Evolutionary conservation across 2,113 vertebrate genomes (phyloP).

Genomic region (Grammatotria lemairii): DNA sequence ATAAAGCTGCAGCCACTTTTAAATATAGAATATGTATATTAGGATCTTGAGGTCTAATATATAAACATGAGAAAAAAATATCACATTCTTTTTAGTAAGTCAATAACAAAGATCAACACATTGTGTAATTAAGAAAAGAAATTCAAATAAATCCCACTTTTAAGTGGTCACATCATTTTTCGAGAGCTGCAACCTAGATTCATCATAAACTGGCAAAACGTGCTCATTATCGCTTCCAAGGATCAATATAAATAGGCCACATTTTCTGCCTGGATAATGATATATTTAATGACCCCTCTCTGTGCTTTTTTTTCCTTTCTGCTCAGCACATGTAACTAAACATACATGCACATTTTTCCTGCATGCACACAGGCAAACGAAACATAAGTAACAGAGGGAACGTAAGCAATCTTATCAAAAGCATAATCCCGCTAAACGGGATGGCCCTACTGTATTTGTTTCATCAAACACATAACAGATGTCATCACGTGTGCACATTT

Average conservation of each 20-base stretch:
- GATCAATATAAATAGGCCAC: conserved; percentile 22
- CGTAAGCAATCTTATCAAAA: background rate
- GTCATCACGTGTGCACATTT: background rate
- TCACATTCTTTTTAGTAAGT: background rate
- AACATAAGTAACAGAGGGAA: background rate
- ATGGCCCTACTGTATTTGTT: background rate
- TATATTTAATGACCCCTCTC: conserved; percentile 26
- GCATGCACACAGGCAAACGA: background rate
- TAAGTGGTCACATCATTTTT: background rate
- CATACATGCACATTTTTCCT: background rate
- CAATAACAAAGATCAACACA: background rate
- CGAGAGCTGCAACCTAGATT: background rate
- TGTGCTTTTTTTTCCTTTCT: background rate
- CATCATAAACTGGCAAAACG: background rate
- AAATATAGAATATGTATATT: background rate
- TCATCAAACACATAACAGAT: background rate
- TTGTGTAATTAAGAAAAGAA: background rate
- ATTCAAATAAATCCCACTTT: background rate
- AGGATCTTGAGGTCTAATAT: background rate
- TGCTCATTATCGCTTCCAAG: background rate
- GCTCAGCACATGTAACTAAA: background rate
- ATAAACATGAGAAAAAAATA: background rate
- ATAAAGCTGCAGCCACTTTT: background rate
- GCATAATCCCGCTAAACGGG: background rate
- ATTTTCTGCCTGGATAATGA: conserved; percentile 44